These are phyloP conservation scores for Paedocypris micromegethes DNA, from an alignment of 2,797 vertebrate genomes.

Conservation along the genomic window DNA sequence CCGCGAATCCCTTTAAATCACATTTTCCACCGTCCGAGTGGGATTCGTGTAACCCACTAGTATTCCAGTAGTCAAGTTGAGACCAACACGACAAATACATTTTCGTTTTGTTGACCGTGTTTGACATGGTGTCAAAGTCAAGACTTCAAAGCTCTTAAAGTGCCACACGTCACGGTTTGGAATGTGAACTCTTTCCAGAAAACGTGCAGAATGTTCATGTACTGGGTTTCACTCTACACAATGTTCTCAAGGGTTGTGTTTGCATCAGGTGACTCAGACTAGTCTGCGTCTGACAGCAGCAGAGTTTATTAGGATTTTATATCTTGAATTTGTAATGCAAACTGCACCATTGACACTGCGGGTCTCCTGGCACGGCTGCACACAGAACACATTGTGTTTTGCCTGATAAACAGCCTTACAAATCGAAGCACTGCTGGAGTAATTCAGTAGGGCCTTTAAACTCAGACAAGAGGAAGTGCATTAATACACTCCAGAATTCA, in stretches of 20 bases:
- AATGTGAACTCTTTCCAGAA: slow-evolving; percentile 26
- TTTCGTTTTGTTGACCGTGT: slow-evolving; percentile 23
- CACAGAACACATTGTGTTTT: slow-evolving; percentile 40
- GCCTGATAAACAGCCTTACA: slow-evolving; percentile 44
- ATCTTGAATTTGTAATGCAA: slow-evolving; percentile 39
- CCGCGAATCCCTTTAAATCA: slow-evolving; percentile 59
- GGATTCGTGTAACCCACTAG: slow-evolving; percentile 56
- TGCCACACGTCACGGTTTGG: slow-evolving; percentile 22
- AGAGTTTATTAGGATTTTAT: slow-evolving; percentile 43
- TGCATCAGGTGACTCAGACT: slow-evolving; percentile 21
- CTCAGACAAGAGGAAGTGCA: slow-evolving; percentile 34
- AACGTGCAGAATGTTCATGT: slow-evolving; percentile 18
- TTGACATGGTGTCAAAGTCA: neutral
- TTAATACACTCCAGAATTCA: slow-evolving; percentile 30
- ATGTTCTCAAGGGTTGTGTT: slow-evolving; percentile 27
- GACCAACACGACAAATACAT: slow-evolving; percentile 32
- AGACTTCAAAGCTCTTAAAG: slow-evolving; percentile 21
- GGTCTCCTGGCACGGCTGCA: slow-evolving; percentile 22
- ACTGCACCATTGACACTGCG: slow-evolving; percentile 32
- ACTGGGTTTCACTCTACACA: slow-evolving; percentile 36
- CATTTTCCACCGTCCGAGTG: slow-evolving; percentile 64
- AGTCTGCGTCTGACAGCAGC: slow-evolving; percentile 13
- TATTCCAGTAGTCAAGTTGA: slow-evolving; percentile 7
- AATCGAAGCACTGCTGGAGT: slow-evolving; percentile 39
- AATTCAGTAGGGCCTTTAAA: slow-evolving; percentile 42